Conservation (phyloP, 1,140 invertebrate genomes). For the Aphaenogaster floridana region DNA sequence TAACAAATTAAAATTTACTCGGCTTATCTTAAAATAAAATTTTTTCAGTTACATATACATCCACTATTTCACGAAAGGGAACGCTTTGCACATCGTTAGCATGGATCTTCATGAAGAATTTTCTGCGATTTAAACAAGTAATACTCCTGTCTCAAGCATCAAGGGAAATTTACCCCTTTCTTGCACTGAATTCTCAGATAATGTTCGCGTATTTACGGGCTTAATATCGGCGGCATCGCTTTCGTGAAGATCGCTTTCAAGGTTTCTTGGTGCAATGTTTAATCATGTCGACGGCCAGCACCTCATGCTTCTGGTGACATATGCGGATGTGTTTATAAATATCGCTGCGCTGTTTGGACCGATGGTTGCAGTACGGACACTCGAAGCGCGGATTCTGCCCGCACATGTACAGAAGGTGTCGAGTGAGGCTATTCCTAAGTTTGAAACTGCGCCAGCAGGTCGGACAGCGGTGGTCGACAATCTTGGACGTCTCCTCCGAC, state of each 20-base stretch:
- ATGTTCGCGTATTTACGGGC: background rate
- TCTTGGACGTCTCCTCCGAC: background rate
- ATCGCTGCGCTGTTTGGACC: constrained; percentile 76
- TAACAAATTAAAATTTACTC: background rate
- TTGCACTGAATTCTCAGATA: background rate
- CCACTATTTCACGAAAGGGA: background rate
- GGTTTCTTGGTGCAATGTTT: background rate
- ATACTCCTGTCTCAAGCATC: background rate
- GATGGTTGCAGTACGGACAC: constrained; percentile 84
- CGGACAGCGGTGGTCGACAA: constrained; percentile 26
- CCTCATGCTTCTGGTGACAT: background rate
- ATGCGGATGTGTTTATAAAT: constrained; percentile 71
- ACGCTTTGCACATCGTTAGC: background rate
- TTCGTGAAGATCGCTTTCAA: background rate
- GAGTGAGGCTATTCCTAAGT: constrained; percentile 33
- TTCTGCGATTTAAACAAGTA: background rate
- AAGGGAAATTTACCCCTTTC: background rate
- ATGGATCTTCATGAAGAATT: background rate
- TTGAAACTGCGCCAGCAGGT: constrained; percentile 58
- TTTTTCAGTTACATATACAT: background rate
- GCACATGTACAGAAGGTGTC: constrained; percentile 71
- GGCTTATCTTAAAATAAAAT: background rate
- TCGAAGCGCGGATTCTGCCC: constrained; percentile 86
- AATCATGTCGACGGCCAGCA: background rate
- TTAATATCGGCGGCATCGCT: background rate